These are phyloP conservation scores for Chloropsis cyanopogon DNA, from an alignment of 2,113 vertebrate species.

Conservation along the genomic window DNA sequence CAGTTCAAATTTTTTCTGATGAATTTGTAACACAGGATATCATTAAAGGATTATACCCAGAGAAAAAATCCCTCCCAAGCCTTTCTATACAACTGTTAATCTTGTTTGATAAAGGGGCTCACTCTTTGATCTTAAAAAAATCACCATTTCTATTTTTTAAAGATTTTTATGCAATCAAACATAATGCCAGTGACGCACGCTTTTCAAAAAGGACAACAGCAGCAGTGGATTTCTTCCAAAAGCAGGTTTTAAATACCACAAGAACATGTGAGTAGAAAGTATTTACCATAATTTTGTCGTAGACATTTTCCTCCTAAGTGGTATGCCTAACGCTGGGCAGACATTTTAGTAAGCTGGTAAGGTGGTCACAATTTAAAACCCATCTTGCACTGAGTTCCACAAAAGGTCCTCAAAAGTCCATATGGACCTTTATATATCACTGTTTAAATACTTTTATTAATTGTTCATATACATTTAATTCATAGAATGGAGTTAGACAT, in stretches of 20 bases:
- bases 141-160: background rate
- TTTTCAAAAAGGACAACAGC: background rate
- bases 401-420: background rate
- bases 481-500: background rate
- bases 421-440: background rate
- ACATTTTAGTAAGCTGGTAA: background rate
- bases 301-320: background rate
- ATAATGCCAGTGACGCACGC: background rate
- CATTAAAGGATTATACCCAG: conserved; percentile 5
- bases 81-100: conserved; percentile 7
- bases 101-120: conserved; percentile 11
- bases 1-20: background rate
- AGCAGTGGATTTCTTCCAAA: background rate
- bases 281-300: background rate
- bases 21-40: background rate
- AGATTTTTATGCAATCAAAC: conserved; percentile 8
- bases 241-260: background rate
- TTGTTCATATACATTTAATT: background rate
- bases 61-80: background rate
- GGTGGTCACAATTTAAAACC: background rate
- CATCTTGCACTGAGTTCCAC: background rate
- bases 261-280: background rate
- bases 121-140: conserved; percentile 30
- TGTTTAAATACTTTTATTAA: background rate
- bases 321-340: background rate